Conservation (phyloP, 2,113 vertebrate genomes). For the Sturnus vulgaris region DNA sequence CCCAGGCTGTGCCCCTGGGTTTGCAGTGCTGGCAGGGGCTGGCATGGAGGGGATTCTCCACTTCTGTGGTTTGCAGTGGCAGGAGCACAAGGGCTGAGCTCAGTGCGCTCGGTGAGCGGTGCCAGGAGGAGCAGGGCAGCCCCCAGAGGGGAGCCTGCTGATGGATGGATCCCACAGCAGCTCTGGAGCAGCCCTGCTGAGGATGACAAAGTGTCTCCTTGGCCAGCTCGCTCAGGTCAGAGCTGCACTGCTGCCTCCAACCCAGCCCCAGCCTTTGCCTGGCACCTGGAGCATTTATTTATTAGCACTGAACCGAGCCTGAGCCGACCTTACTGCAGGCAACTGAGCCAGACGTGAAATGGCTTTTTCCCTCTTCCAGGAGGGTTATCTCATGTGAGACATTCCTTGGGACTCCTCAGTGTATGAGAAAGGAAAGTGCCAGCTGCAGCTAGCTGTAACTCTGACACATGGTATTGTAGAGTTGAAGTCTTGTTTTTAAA, state of each 20-base stretch:
- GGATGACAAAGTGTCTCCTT: not conserved
- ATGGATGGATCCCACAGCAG: not conserved
- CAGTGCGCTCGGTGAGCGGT: not conserved
- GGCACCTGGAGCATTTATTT: not conserved
- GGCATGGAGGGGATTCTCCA: not conserved
- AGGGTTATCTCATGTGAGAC: not conserved
- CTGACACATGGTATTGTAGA: not conserved
- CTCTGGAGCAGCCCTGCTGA: not conserved
- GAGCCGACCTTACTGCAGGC: not conserved
- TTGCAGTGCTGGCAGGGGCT: not conserved
- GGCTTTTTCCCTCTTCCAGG: not conserved
- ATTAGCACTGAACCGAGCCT: not conserved
- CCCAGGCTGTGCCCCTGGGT: not conserved
- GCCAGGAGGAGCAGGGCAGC: not conserved
- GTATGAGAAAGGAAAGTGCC: not conserved
- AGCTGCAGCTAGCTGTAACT: not conserved
- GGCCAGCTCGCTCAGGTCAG: not conserved
- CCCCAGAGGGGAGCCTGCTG: not conserved
- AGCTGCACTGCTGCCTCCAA: not conserved
- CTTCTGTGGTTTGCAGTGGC: not conserved
- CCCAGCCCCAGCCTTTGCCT: not conserved
- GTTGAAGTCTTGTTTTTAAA: not conserved
- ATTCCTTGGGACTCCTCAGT: not conserved
- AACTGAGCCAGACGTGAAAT: not conserved
- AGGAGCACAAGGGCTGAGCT: not conserved